phyloP scores from a whole-genome alignment of 2,797 vertebrate species.

The Acridotheres tristis region DNA sequence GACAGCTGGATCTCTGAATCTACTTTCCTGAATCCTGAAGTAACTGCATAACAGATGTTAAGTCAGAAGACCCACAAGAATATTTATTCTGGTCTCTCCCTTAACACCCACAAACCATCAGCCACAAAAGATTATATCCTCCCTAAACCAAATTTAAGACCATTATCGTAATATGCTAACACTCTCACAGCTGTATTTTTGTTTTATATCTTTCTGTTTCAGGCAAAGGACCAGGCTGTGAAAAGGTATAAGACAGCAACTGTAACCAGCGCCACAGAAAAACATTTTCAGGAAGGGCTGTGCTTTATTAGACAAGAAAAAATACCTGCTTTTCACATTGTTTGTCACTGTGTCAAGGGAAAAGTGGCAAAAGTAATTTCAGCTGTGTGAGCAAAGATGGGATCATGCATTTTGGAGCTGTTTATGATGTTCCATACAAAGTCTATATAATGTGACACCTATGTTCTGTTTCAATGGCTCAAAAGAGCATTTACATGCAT shows the following conservation, averaged over 20 bases:
- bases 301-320: background rate
- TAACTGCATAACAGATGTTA: slow-evolving; percentile 30
- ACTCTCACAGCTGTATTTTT: background rate
- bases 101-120: slow-evolving; percentile 19
- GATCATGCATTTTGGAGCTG: background rate
- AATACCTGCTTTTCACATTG: background rate
- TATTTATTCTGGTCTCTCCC: slow-evolving; percentile 32
- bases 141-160: slow-evolving; percentile 12
- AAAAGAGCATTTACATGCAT: background rate
- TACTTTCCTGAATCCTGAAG: background rate
- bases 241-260: background rate
- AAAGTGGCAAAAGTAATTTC: background rate
- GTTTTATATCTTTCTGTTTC: background rate
- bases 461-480: background rate
- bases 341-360: background rate
- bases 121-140: background rate
- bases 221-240: background rate
- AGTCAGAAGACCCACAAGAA: background rate
- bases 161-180: background rate
- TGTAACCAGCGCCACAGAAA: background rate
- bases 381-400: background rate
- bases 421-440: background rate
- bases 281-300: background rate
- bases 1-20: background rate
- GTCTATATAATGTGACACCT: background rate